Percentiles rank a stretch among this genome's conserved stretches.
phyloP scores from a whole-genome alignment of 2,888 invertebrate species.

The Melanargia galathea region DNA sequence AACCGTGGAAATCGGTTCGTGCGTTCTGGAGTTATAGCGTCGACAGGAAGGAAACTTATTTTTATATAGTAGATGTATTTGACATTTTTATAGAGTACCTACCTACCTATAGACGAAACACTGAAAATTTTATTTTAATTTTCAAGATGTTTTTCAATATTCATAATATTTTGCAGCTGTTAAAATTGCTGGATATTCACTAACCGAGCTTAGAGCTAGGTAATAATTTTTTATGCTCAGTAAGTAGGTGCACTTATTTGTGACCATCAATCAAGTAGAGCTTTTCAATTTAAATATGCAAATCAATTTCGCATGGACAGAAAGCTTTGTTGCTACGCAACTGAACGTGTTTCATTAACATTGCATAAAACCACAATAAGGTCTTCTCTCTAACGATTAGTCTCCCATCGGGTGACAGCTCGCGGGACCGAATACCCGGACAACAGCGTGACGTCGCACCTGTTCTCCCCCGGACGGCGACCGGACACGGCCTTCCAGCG shows the following conservation, averaged over 20 bases:
- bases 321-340: constrained; percentile 11
- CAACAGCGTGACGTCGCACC: constrained; percentile 91
- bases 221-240: neutral
- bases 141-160: too few relatives aligned
- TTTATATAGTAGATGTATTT: too few relatives aligned
- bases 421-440: constrained; percentile 94
- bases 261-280: neutral
- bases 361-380: constrained; percentile 42
- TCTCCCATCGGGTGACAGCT: constrained; percentile 86
- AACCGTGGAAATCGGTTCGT: too few relatives aligned
- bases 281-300: neutral
- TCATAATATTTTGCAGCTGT: too few relatives aligned
- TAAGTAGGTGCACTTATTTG: too few relatives aligned
- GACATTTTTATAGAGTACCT: too few relatives aligned
- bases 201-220: too few relatives aligned
- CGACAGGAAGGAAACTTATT: too few relatives aligned
- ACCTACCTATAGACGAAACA: too few relatives aligned
- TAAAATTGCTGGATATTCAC: too few relatives aligned
- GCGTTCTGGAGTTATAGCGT: too few relatives aligned
- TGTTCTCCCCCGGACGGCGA: constrained; percentile 90
- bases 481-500: constrained; percentile 95
- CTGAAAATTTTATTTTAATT: too few relatives aligned
- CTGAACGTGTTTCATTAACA: constrained; percentile 16
- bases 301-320: neutral
- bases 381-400: constrained; percentile 61